Percentiles rank a stretch among this genome's conserved stretches.
phyloP scores from a whole-genome alignment of 2,888 invertebrate species.

The Sinelater perroti region DNA sequence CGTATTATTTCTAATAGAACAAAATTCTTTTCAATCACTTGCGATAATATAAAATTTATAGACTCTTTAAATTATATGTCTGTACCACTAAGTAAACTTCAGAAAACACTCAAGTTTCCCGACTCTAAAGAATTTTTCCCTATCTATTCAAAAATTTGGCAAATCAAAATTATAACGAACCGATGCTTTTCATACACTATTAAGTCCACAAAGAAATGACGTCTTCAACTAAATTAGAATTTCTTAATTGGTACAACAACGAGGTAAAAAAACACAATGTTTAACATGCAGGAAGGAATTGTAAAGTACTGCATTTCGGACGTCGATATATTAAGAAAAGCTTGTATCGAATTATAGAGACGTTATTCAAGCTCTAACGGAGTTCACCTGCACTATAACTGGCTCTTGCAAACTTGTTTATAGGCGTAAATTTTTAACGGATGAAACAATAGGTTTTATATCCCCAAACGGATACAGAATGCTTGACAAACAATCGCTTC shows the following conservation, averaged over 20 bases:
- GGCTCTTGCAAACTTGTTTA: slow-evolving; percentile 26
- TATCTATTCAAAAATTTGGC: slow-evolving; percentile 22
- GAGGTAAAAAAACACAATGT: not conserved
- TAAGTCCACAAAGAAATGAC: slow-evolving; percentile 22
- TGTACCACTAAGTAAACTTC: slow-evolving; percentile 19
- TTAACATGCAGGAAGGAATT: slow-evolving; percentile 32
- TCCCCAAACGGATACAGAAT: not conserved
- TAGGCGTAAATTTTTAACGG: not conserved
- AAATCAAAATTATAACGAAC: slow-evolving; percentile 42
- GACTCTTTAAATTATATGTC: slow-evolving; percentile 30
- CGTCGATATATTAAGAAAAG: slow-evolving; percentile 28
- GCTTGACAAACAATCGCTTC: not conserved
- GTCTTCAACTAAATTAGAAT: slow-evolving; percentile 4
- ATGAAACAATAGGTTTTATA: slow-evolving; percentile 1
- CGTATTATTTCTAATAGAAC: slow-evolving; percentile 6
- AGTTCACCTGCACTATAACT: slow-evolving; percentile 29
- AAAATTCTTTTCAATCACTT: slow-evolving; percentile 10
- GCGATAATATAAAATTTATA: slow-evolving; percentile 11
- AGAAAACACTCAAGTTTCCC: slow-evolving; percentile 26
- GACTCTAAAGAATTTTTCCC: slow-evolving; percentile 26
- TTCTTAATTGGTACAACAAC: slow-evolving; percentile 24
- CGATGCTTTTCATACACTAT: slow-evolving; percentile 5
- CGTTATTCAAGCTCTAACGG: not conserved
- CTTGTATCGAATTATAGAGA: slow-evolving; percentile 27
- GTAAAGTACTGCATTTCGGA: slow-evolving; percentile 30